Conservation (phyloP, 1,140 invertebrate genomes). For the Drosophila pandora region DNA sequence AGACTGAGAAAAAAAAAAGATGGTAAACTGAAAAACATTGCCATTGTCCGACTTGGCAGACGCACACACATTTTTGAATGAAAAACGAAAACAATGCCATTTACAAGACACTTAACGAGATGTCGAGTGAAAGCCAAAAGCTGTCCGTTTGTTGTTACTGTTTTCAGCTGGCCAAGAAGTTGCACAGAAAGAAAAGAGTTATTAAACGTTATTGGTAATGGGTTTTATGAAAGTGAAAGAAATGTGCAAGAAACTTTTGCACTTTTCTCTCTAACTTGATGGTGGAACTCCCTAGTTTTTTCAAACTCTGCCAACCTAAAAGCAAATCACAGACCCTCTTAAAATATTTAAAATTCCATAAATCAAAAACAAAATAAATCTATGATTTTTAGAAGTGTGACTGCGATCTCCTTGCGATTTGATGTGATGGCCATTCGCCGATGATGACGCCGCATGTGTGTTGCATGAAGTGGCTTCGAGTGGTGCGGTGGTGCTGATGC, state of each 20-base stretch:
- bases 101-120: conserved; percentile 81
- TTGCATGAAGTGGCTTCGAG: conserved; percentile 53
- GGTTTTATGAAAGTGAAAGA: conserved; percentile 1
- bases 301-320: too few species aligned
- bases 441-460: conserved; percentile 59
- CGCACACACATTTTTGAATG: conserved; percentile 77
- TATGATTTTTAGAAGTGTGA: conserved; percentile 15
- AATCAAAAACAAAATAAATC: not conserved
- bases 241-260: not conserved
- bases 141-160: conserved; percentile 64
- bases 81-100: conserved; percentile 81
- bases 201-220: not conserved
- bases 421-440: conserved; percentile 69
- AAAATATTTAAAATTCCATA: not conserved
- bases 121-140: conserved; percentile 75
- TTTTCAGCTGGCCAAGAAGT: conserved; percentile 52
- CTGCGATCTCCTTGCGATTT: conserved; percentile 50
- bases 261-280: not conserved
- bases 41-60: conserved; percentile 49
- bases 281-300: too few species aligned
- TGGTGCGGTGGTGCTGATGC: conserved; percentile 40
- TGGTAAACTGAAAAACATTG: conserved; percentile 35
- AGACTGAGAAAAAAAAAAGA: not conserved
- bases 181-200: conserved; percentile 35
- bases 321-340: not conserved